Evolutionary conservation across 92 coral and sea anemone species (phyloP).

Genomic region (Actinostola sp.): DNA sequence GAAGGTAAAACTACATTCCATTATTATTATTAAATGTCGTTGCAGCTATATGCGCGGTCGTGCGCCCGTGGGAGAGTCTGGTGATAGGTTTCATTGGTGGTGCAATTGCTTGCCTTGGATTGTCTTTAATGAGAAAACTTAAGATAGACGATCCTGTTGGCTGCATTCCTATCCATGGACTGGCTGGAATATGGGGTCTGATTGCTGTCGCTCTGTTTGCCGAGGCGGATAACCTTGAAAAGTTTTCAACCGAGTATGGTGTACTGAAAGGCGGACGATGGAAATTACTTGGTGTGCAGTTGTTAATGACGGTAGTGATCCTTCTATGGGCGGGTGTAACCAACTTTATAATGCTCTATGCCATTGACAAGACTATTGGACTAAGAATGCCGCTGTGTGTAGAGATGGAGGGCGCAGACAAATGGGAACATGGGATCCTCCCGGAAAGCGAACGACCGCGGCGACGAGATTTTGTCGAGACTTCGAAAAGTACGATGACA

Average conservation of each 20-base stretch:
- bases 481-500: not conserved
- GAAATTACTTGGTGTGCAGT: constrained; percentile 68
- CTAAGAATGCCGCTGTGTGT: constrained; percentile 72
- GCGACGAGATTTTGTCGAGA: too few species aligned
- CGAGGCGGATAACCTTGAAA: constrained; percentile 53
- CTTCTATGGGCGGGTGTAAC: constrained; percentile 62
- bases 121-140: constrained; percentile 56
- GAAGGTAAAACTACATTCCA: too few species aligned
- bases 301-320: constrained; percentile 40
- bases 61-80: constrained; percentile 80
- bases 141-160: constrained; percentile 89
- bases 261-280: constrained; percentile 77
- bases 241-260: constrained; percentile 56
- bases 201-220: constrained; percentile 76
- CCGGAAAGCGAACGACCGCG: too few species aligned
- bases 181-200: constrained; percentile 80
- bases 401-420: constrained; percentile 87
- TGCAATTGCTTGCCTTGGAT: constrained; percentile 64
- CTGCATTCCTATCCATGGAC: constrained; percentile 78
- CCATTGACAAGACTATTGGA: constrained; percentile 34
- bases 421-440: constrained; percentile 82
- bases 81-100: constrained; percentile 82
- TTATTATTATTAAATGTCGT: too few species aligned
- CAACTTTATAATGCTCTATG: constrained; percentile 47
- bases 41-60: constrained; percentile 83